Base-by-base conservation (phyloP, 2,888 invertebrate species). In the Temnothorax rugatulus region DNA sequence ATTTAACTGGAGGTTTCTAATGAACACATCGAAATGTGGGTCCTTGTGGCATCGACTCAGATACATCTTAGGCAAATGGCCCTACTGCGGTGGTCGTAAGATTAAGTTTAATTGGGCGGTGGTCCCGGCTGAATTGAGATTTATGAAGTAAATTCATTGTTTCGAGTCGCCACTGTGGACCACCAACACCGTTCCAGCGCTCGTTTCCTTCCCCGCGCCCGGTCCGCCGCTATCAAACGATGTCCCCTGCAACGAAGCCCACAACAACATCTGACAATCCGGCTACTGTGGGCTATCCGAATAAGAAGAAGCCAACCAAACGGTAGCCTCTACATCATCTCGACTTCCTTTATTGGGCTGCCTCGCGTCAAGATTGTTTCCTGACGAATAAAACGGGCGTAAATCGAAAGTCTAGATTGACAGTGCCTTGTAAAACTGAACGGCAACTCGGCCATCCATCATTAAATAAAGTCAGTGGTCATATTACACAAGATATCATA, bases 61-160 rank as follows among this genome's bases (percentile, higher is more conserved):
- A 88, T 87, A 86, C 83, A 88, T 90, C 88, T 89, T 93, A 93
- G 90, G 91, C 91, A 91, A 92, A 93, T 91, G 91, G 88, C 88
- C 84, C 90, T 79, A 88, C 90, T 86, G 82, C 90, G 93, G 92
- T 92, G 93, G 93, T 93, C 92, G 91, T 69, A 91, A 92, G 92
- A 94, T 94, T 93, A 93, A 94, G 92, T 93, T 94, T 94, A 94
- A 94, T 94, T 94, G 94, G 92, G 89, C 90, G 89, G 91, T 91
- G 91, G 92, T 90, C 91, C 92, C 91, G 88, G 89, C 89, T 94
- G 93, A 94, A 94, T 94, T 94, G 93, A 94, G 94, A 94, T 94
- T 94, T 94, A 94, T 94, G 94, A 94, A 94, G 94, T 94, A 94
- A 94, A 94, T 94, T 94, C 94, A 94, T 94, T 94, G 94, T 94